Evolutionary conservation across 2,888 invertebrate species (phyloP).

Genomic region (Archaeoteleia sp.): DNA sequence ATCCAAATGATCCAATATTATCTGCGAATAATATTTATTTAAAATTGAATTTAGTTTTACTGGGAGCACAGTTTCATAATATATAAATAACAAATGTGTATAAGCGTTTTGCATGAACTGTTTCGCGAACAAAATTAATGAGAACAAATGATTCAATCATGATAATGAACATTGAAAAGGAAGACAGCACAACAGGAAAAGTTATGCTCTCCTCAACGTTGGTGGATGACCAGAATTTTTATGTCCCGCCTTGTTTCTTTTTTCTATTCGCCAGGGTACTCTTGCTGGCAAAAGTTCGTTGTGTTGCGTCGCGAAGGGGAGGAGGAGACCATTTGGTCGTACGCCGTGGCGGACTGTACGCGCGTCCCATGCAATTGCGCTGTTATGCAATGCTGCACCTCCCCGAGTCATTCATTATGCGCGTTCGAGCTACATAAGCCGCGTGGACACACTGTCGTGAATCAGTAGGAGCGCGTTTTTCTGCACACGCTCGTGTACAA

Average conservation of each 20-base stretch:
- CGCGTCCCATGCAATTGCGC: constrained; percentile 36
- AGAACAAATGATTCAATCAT: too few species aligned
- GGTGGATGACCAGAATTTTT: constrained; percentile 27
- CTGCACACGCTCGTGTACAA: constrained; percentile 40
- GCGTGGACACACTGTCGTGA: constrained; percentile 35
- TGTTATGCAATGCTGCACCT: constrained; percentile 60
- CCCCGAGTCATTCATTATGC: constrained; percentile 59
- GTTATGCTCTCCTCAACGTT: background rate
- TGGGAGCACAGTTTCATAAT: too few species aligned
- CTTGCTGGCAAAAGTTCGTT: constrained; percentile 34
- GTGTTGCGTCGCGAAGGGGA: constrained; percentile 22
- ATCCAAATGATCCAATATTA: too few species aligned
- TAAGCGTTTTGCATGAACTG: too few species aligned
- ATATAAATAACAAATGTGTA: too few species aligned
- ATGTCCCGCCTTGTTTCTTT: constrained; percentile 25
- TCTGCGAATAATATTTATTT: too few species aligned
- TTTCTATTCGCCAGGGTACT: constrained; percentile 22
- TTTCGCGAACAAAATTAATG: too few species aligned
- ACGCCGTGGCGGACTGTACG: constrained; percentile 7
- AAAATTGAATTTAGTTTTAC: too few species aligned
- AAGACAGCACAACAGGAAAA: too few species aligned
- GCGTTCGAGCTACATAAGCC: constrained; percentile 41
- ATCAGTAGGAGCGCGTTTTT: constrained; percentile 41
- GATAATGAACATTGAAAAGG: too few species aligned
- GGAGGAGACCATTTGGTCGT: constrained; percentile 25